Percentiles rank a stretch among this genome's conserved stretches.
phyloP scores from a whole-genome alignment of 2,888 invertebrate genomes.

The Clunio marinus region DNA sequence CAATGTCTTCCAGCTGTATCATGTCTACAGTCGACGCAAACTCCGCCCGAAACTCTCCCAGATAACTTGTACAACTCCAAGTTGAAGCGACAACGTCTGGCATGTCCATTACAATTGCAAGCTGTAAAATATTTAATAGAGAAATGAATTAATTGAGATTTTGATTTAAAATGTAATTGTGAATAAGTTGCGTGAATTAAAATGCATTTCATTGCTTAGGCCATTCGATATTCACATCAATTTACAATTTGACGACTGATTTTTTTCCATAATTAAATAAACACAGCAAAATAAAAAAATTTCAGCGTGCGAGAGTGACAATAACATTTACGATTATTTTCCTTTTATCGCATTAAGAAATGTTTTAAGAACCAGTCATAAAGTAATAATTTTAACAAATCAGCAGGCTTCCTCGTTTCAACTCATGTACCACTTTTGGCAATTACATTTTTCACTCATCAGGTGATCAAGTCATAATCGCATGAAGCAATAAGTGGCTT shows the following conservation, averaged over 20 bases:
- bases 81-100: slow-evolving; percentile 94
- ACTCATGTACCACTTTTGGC: not conserved
- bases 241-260: not conserved
- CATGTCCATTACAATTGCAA: slow-evolving; percentile 97
- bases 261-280: not conserved
- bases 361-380: not conserved
- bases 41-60: slow-evolving; percentile 89
- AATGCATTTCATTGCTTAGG: slow-evolving; percentile 32
- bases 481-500: not conserved
- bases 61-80: slow-evolving; percentile 96
- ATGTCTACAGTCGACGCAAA: slow-evolving; percentile 94
- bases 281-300: not conserved
- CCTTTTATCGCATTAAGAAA: slow-evolving; percentile 26
- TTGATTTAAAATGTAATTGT: slow-evolving; percentile 32
- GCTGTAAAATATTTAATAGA: slow-evolving; percentile 59
- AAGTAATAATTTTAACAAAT: slow-evolving; percentile 22
- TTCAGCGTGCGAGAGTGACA: not conserved
- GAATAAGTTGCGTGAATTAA: not conserved
- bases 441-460: slow-evolving; percentile 32
- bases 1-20: slow-evolving; percentile 95
- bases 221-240: not conserved
- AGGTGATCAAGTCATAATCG: not conserved
- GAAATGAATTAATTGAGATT: slow-evolving; percentile 8
- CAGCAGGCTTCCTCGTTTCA: slow-evolving; percentile 25
- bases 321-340: slow-evolving; percentile 23